A percentile compares a stretch with the other conserved stretches of the same genome.
phyloP scores from a whole-genome alignment of 2,888 invertebrate genomes.

The Cephus spinipes region DNA sequence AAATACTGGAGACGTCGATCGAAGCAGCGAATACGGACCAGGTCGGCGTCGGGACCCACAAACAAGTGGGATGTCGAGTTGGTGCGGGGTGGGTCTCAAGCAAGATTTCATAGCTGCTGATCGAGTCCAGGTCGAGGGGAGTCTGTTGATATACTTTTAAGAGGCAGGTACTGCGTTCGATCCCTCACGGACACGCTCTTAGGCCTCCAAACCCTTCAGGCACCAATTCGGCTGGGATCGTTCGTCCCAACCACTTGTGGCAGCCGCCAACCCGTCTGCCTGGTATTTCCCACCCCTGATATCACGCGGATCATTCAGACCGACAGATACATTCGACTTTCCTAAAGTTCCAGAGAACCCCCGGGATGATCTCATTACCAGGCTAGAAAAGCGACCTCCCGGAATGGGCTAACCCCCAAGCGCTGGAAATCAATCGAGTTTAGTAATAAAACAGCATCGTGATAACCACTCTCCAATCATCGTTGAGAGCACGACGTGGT shows the following conservation, averaged over 20 bases:
- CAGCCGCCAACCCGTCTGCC: not conserved
- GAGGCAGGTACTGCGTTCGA: not conserved
- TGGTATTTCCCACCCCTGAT: not conserved
- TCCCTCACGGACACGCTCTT: not conserved
- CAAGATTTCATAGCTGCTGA: not conserved
- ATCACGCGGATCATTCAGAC: not conserved
- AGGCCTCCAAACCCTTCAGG: not conserved
- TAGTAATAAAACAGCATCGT: not conserved
- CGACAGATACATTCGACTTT: not conserved
- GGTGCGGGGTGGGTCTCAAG: no score
- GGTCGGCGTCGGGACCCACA: not conserved
- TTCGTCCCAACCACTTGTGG: conserved; percentile 1
- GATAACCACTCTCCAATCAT: not conserved
- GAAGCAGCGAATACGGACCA: not conserved
- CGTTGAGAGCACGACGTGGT: not conserved
- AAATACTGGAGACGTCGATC: not conserved
- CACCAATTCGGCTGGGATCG: not conserved
- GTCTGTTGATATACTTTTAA: not conserved
- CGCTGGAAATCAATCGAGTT: not conserved
- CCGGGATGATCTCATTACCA: not conserved
- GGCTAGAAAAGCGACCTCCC: not conserved
- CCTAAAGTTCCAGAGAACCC: not conserved
- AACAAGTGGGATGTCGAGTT: not conserved
- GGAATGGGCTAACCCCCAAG: not conserved
- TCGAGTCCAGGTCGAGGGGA: not conserved